These are phyloP conservation scores for Pelmatolapia mariae DNA, from an alignment of 2,113 vertebrate species.

Conservation along the genomic window DNA sequence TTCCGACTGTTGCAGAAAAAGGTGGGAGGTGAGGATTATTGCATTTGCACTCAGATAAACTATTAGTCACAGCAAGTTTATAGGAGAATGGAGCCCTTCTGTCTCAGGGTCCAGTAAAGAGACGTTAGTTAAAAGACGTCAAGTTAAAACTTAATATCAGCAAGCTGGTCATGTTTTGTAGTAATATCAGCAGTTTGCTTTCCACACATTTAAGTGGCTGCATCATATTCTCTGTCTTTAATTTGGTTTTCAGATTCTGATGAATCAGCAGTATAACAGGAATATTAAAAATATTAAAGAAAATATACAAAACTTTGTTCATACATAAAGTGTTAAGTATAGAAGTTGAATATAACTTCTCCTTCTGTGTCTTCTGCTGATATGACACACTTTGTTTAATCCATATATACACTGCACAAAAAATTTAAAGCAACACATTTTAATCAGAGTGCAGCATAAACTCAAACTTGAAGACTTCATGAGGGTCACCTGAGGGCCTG, in stretches of 20 bases:
- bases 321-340: background rate
- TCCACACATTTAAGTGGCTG: background rate
- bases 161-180: background rate
- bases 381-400: background rate
- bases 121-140: rapidly evolving
- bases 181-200: background rate
- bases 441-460: background rate
- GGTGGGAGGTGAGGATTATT: background rate
- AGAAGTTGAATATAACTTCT: background rate
- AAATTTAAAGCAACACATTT: rapidly evolving
- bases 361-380: background rate
- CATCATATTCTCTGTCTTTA: background rate
- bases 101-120: background rate
- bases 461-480: background rate
- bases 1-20: background rate
- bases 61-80: background rate
- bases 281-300: background rate
- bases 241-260: background rate
- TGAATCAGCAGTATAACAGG: background rate
- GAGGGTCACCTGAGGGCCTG: background rate
- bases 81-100: background rate
- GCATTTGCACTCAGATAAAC: background rate
- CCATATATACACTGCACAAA: background rate
- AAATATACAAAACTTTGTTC: background rate
- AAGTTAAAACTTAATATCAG: background rate